Base-by-base conservation (phyloP, 2,113 vertebrate genomes). In the Collichthys lucidus region DNA sequence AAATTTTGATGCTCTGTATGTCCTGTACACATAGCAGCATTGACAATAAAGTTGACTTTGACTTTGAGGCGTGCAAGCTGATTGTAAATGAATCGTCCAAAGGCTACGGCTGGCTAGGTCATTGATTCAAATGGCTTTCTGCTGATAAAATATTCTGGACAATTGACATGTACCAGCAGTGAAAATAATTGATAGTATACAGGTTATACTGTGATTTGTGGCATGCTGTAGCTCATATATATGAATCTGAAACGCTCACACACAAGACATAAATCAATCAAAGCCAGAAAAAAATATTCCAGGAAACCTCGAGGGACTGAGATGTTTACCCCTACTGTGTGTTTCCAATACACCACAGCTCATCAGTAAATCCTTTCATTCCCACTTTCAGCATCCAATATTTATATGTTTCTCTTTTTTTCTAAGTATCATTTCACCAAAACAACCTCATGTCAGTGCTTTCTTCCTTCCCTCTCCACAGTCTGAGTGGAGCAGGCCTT, bases 41-140 rank as follows among this genome's bases (percentile, higher is more conserved):
- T n/a, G n/a, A n/a, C n/a, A n/a, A n/a, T n/a, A n/a, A n/a, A n/a
- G n/a, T n/a, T n/a, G n/a, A n/a, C n/a, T n/a, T n/a, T n/a, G n/a
- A n/a, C n/a, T n/a, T 47, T 64, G 69, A 85, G 56, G 67, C 66
- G 53, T 71, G 77, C 74, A 68, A 70, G 77, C 64, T 47, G 53
- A 80, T 49, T 75, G 67, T 68, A 81, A 83, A 87, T 69, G 14
- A 80, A 84, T 66, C 46, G 79, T 77, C 24, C 50, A 49, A 75
- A 69, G 77, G 71, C 44, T n/a, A 29, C 2, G 12, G 67, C 55
- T 56, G 47, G 74, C 42, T 22, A 12, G 53, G 47, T 52, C 57
- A 83, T 76, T 5, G 50, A 81, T 66, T 75, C 7, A 24, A 84
- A 62, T 15, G 40, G n/a, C 50, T 81, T 35, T 61, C 20, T 56